A percentile compares a stretch with the other conserved stretches of the same genome.
Evolutionary conservation across 92 coral and sea anemone species (phyloP).

Genomic region (Nematostella vectensis): DNA sequence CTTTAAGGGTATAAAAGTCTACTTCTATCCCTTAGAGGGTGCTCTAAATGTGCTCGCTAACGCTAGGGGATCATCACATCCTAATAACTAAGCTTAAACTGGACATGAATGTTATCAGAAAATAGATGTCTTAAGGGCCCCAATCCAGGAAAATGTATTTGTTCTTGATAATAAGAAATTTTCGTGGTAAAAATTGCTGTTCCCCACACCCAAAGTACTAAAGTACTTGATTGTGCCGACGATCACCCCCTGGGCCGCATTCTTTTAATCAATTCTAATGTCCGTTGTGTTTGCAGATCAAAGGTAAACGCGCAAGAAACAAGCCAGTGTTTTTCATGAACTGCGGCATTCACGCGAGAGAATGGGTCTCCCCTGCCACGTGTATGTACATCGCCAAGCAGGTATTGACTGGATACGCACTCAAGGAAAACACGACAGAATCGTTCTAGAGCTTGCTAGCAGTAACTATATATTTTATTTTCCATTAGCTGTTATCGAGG

Average conservation of each 20-base stretch:
- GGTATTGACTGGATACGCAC: too few species aligned
- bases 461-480: too few species aligned
- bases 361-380: slow-evolving; percentile 78
- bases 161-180: not conserved
- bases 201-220: not conserved
- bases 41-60: not conserved
- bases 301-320: slow-evolving; percentile 30
- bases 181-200: not conserved
- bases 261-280: too few species aligned
- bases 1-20: not conserved
- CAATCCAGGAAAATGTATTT: not conserved
- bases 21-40: slow-evolving; percentile 1
- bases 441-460: too few species aligned
- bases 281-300: too few species aligned
- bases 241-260: slow-evolving; percentile 3
- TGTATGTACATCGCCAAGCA: slow-evolving; percentile 76
- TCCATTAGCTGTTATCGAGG: too few species aligned
- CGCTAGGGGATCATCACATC: not conserved
- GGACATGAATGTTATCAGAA: not conserved
- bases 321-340: slow-evolving; percentile 67
- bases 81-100: not conserved
- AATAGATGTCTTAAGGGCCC: not conserved
- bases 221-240: not conserved
- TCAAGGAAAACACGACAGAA: too few species aligned
- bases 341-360: slow-evolving; percentile 78